Conservation (phyloP, 2,113 vertebrate genomes). For the Nettapus auritus region DNA sequence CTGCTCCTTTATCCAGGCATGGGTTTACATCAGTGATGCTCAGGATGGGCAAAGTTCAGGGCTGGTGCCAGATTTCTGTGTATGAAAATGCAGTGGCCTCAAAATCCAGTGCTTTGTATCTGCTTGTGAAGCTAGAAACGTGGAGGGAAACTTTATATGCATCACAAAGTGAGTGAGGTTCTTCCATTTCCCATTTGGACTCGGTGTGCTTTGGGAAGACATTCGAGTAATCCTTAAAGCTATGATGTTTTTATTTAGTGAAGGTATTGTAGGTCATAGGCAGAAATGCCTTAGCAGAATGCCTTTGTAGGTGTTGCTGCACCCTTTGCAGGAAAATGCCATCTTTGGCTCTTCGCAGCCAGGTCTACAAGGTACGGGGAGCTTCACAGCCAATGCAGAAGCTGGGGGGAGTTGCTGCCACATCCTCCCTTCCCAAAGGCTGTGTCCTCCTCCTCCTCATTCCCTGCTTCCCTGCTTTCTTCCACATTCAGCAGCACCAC, state of each 20-base stretch:
- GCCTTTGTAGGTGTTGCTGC: rapidly evolving
- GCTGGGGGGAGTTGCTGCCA: too few relatives aligned
- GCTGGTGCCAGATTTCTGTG: not conserved
- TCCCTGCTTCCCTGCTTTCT: not conserved
- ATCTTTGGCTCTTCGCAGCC: not conserved
- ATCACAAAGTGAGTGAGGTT: not conserved
- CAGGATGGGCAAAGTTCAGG: not conserved
- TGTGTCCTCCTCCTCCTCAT: not conserved
- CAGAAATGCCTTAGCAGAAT: not conserved
- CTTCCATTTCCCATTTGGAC: not conserved
- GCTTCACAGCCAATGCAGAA: not conserved
- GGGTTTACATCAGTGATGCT: not conserved
- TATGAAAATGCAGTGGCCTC: rapidly evolving
- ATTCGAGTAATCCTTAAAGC: not conserved
- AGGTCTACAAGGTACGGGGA: not conserved
- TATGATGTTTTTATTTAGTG: not conserved
- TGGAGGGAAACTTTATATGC: rapidly evolving
- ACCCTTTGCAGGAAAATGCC: not conserved
- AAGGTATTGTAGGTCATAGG: not conserved
- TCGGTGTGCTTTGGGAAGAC: not conserved
- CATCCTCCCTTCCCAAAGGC: not conserved
- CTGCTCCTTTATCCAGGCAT: not conserved
- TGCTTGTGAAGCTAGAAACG: not conserved
- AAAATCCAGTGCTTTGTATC: not conserved
- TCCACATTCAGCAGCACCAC: not conserved